Evolutionary conservation across 1,140 invertebrate genomes (phyloP), one percentile per base, ranked within the genome.

Genomic region (Solen grandis): DNA sequence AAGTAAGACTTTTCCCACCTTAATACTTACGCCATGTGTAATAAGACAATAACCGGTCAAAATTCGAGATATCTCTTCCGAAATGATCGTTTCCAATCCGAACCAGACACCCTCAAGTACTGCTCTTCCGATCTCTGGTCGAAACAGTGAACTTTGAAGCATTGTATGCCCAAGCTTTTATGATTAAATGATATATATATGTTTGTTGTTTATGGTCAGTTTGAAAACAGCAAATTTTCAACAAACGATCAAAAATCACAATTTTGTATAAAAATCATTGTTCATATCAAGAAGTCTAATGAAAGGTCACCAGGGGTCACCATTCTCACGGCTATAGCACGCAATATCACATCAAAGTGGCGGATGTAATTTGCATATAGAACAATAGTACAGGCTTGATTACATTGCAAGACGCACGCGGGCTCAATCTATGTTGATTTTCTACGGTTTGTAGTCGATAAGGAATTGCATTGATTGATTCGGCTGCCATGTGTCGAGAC

Each of bases 281-380:
- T n/a, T n/a, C n/a, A n/a, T n/a, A n/a, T n/a, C n/a, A n/a, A n/a
- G 62, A 66, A 27, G n/a, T 16, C 35, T 16, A 2, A 66, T 35
- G 22, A 66, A 66, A 60, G 29, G 25, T 27, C 57, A 8, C 35
- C 25, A 2, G 8, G 2, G 25, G 25, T 27, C 25, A 33, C 19
- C 8, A 35, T 19, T 19, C 22, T n/a, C 38, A n/a, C 62, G 36
- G 35, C 3, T 60, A 1, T 22, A 41, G 38, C 36, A 46, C 36
- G 29, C 25, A 66, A 63, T 10, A 35, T 66, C n/a, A 5, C 27
- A 41, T 66, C 62, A 25, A 66, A 41, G 14, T 46, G 62, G 33
- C 62, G 62, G 62, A 66, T 41, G 50, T 66, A 35, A 66, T 66
- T 66, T 66, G 62, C 62, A 66, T 66, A 66, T 22, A 41, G 35